phyloP scores from a whole-genome alignment of 2,113 vertebrate genomes.

The Eulemur rufifrons region DNA sequence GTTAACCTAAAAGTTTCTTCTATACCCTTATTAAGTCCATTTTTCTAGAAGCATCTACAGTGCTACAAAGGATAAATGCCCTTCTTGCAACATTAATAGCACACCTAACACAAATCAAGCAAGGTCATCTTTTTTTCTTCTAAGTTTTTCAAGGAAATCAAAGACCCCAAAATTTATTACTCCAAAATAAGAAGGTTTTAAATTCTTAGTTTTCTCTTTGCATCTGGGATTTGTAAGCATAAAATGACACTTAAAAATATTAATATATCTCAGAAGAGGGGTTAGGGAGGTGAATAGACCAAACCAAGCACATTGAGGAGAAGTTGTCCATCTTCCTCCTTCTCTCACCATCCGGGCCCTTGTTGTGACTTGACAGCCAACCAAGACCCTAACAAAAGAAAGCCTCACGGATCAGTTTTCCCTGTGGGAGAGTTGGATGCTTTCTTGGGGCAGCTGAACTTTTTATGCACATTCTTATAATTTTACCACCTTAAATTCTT shows the following conservation, averaged over 20 bases:
- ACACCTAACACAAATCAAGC: neutral
- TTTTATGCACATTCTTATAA: neutral
- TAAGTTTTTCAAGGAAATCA: constrained; percentile 22
- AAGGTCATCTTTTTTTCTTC: neutral
- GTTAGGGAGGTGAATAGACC: neutral
- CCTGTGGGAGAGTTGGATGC: neutral
- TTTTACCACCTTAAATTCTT: neutral
- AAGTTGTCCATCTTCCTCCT: neutral
- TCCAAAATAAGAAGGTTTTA: neutral
- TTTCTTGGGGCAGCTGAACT: neutral
- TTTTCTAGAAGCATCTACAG: constrained; percentile 2
- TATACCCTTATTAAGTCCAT: constrained; percentile 27
- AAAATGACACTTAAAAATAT: neutral
- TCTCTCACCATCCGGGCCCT: neutral
- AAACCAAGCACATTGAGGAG: neutral
- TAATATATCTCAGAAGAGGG: neutral
- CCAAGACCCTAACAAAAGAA: neutral
- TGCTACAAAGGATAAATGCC: neutral
- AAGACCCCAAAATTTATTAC: neutral
- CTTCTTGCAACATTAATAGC: neutral
- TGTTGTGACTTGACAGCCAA: neutral
- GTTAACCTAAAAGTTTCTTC: neutral
- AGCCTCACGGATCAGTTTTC: neutral
- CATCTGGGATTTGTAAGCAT: constrained; percentile 5
- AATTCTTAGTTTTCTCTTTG: constrained; percentile 33